A percentile compares a stretch with the other conserved stretches of the same genome.
These are phyloP conservation scores for Blomia tropicalis DNA, from an alignment of 2,888 invertebrate genomes.

Conservation along the genomic window DNA sequence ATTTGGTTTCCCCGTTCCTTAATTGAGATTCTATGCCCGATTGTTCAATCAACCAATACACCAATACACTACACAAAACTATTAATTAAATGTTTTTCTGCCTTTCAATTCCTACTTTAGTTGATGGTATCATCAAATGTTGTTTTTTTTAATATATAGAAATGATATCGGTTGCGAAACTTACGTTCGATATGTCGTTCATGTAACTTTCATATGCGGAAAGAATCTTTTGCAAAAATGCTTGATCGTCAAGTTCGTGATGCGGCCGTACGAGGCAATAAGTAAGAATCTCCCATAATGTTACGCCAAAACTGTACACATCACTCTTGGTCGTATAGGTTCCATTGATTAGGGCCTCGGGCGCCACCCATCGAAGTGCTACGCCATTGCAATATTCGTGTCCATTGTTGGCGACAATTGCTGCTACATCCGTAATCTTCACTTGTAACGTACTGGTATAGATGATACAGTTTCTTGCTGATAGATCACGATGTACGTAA, in stretches of 20 bases:
- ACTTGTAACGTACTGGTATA: constrained; percentile 8
- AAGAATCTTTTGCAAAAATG: constrained; percentile 9
- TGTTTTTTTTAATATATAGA: neutral
- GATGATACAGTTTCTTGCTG: constrained; percentile 49
- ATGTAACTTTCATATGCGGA: neutral
- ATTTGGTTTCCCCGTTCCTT: too few relatives aligned
- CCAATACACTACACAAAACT: neutral
- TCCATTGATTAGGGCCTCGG: constrained; percentile 36
- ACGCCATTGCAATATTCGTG: constrained; percentile 19
- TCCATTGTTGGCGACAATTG: neutral
- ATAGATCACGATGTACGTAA: constrained; percentile 76
- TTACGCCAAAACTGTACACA: constrained; percentile 81
- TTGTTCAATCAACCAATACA: constrained; percentile 3
- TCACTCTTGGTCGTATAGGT: constrained; percentile 72
- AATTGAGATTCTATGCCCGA: neutral
- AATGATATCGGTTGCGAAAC: neutral
- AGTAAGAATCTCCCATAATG: constrained; percentile 67
- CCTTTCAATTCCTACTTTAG: neutral
- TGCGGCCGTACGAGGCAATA: constrained; percentile 60
- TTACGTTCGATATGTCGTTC: neutral
- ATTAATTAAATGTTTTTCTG: neutral
- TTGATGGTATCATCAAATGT: too few relatives aligned
- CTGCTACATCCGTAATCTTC: constrained; percentile 16
- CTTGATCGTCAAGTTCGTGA: constrained; percentile 48
- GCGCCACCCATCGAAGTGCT: constrained; percentile 18